phyloP scores from a whole-genome alignment of 2,797 vertebrate genomes.

The Phrynocephalus guinanensis region DNA sequence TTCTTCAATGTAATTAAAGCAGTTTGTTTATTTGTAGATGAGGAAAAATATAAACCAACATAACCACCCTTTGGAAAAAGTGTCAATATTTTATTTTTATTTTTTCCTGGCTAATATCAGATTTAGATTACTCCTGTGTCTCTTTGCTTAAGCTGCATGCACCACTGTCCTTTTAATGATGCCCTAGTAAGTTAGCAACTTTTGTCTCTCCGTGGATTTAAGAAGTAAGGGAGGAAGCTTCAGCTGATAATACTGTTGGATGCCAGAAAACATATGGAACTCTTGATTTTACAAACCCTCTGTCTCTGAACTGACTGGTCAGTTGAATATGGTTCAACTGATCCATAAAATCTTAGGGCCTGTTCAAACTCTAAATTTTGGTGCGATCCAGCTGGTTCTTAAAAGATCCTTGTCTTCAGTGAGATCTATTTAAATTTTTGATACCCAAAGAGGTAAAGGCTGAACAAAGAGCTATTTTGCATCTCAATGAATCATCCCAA shows the following conservation, averaged over 20 bases:
- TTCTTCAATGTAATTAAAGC: not conserved
- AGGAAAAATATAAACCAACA: not conserved
- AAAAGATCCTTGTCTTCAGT: too few species aligned
- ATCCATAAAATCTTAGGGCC: not conserved
- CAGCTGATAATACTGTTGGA: not conserved
- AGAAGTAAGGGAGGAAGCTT: not conserved
- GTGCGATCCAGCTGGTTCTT: not conserved
- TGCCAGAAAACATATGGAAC: not conserved
- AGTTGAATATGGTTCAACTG: too few species aligned
- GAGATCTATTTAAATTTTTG: too few species aligned
- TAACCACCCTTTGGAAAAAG: not conserved
- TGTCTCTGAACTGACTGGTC: not conserved
- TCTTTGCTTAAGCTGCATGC: too few species aligned
- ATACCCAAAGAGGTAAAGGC: too few species aligned
- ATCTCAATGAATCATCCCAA: too few species aligned
- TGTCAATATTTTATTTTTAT: not conserved
- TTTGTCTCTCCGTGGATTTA: not conserved
- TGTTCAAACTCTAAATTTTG: too few species aligned
- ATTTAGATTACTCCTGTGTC: not conserved
- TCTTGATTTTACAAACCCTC: not conserved
- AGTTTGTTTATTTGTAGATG: not conserved
- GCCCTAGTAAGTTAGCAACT: not conserved
- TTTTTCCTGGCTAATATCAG: not conserved
- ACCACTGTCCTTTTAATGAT: not conserved
- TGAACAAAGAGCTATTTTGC: too few species aligned